phyloP scores from a whole-genome alignment of 2,888 invertebrate genomes.

The Trachelus tabidus region DNA sequence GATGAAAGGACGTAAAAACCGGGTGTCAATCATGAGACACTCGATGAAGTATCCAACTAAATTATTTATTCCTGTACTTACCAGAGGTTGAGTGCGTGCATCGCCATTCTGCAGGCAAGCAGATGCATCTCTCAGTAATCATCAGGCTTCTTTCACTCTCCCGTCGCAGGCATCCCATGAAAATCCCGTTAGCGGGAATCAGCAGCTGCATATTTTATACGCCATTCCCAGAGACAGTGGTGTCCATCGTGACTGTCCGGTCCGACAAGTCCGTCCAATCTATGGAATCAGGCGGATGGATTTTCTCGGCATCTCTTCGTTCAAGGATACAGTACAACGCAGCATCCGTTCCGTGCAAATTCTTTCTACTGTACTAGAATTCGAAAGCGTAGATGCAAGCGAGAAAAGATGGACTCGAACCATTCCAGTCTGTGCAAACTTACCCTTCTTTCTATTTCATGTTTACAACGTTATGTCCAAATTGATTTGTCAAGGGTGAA shows the following conservation, averaged over 20 bases:
- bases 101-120: slow-evolving; percentile 17
- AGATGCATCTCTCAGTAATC: slow-evolving; percentile 40
- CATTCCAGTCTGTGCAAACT: slow-evolving; percentile 40
- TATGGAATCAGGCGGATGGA: too few relatives aligned
- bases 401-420: too few relatives aligned
- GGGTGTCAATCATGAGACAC: too few relatives aligned
- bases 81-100: slow-evolving; percentile 17
- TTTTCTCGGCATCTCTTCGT: too few relatives aligned
- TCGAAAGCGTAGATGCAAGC: too few relatives aligned
- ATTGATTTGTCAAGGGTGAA: slow-evolving; percentile 59
- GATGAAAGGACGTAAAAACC: too few relatives aligned
- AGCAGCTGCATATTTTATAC: slow-evolving; percentile 53
- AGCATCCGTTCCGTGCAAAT: too few relatives aligned
- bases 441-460: slow-evolving; percentile 41
- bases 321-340: too few relatives aligned
- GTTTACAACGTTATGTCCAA: slow-evolving; percentile 61
- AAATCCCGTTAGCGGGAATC: slow-evolving; percentile 58
- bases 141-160: slow-evolving; percentile 43
- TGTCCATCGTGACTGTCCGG: neutral
- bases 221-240: slow-evolving; percentile 20
- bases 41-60: slow-evolving; percentile 22
- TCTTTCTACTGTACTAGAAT: too few relatives aligned
- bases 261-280: neutral
- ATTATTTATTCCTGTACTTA: slow-evolving; percentile 44
- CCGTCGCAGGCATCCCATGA: slow-evolving; percentile 26